Evolutionary conservation across 2,113 vertebrate species (phyloP).

Genomic region (Protomyctophum bolini): DNA sequence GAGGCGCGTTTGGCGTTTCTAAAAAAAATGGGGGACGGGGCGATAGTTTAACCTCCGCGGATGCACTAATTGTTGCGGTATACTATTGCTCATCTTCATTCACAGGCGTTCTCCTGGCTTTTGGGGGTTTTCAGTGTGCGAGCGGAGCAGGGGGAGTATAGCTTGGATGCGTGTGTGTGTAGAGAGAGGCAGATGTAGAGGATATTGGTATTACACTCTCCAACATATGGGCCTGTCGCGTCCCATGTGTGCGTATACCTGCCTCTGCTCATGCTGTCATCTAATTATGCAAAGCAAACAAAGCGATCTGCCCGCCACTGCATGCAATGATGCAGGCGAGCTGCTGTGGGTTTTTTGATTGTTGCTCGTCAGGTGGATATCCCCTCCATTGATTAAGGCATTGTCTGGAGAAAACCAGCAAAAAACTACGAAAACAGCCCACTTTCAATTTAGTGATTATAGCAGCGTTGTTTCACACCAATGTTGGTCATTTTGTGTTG

Average conservation of each 20-base stretch:
- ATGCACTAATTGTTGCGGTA: constrained; percentile 49
- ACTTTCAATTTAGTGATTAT: constrained; percentile 40
- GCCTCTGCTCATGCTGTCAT: constrained; percentile 75
- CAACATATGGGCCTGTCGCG: constrained; percentile 75
- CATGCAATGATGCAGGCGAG: too few species aligned
- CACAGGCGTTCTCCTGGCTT: constrained; percentile 31
- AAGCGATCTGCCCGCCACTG: constrained; percentile 73
- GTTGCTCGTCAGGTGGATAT: constrained; percentile 63
- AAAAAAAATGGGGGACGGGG: constrained; percentile 54
- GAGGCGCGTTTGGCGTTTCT: constrained; percentile 46
- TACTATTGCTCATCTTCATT: constrained; percentile 42
- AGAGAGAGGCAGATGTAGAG: constrained; percentile 67
- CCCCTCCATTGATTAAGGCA: constrained; percentile 66
- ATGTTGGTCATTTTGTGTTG: constrained; percentile 26
- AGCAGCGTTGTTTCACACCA: constrained; percentile 32
- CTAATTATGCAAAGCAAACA: constrained; percentile 82
- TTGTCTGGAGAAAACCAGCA: constrained; percentile 54
- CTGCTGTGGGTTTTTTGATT: constrained; percentile 69
- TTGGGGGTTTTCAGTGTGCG: constrained; percentile 40
- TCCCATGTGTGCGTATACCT: constrained; percentile 79
- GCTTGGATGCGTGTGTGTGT: constrained; percentile 51
- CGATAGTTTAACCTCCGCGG: constrained; percentile 60
- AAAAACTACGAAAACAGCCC: constrained; percentile 2
- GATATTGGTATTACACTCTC: constrained; percentile 74
- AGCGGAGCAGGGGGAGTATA: constrained; percentile 29